Conservation (phyloP, 1,140 invertebrate species). For the Asbolus verrucosus region DNA sequence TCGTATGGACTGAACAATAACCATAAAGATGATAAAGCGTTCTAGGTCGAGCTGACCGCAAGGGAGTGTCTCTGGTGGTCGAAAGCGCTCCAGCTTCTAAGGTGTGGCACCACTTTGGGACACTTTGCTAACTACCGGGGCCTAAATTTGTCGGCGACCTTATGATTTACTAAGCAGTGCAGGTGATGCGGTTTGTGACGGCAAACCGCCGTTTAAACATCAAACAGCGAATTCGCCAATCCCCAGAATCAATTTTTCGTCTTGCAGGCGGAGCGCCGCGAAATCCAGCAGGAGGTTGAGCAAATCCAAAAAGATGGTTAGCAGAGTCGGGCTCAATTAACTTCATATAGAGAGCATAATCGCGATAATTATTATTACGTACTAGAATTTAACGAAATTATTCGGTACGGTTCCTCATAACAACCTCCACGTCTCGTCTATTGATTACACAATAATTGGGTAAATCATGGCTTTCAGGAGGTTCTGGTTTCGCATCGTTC, state of each 20-base stretch:
- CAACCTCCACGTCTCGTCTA: neutral
- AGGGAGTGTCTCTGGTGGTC: conserved; percentile 31
- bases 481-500: conserved; percentile 2
- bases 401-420: neutral
- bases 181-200: conserved; percentile 17
- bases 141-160: conserved; percentile 28
- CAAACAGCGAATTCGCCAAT: conserved; percentile 13
- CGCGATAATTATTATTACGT: neutral
- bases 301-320: no score
- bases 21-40: conserved; percentile 37
- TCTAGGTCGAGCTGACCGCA: conserved; percentile 34
- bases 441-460: conserved; percentile 12
- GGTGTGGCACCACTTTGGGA: conserved; percentile 31
- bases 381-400: conserved; percentile 2
- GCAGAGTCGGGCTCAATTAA: no score
- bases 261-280: no score
- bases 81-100: conserved; percentile 33
- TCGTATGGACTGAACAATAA: conserved; percentile 28
- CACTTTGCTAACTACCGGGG: conserved; percentile 23
- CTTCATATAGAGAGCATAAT: no score
- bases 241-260: neutral
- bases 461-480: conserved; percentile 16
- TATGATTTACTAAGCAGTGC: conserved; percentile 30
- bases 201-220: conserved; percentile 19
- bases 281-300: no score